These are phyloP conservation scores for Nannobrachium achirus DNA, from an alignment of 2,113 vertebrate species.

Conservation along the genomic window DNA sequence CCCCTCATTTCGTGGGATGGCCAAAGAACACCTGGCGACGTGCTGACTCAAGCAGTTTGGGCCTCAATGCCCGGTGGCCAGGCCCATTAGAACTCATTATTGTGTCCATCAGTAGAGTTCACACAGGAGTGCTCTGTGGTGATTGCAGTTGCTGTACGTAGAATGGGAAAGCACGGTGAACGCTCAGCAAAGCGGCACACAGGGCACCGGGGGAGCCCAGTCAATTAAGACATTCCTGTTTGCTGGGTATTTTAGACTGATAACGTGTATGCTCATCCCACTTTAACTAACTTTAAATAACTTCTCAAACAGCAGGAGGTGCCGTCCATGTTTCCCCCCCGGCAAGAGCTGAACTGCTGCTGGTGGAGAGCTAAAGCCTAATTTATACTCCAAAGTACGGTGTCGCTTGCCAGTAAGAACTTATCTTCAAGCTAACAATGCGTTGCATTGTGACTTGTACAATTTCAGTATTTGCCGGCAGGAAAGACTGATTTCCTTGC, in stretches of 20 bases:
- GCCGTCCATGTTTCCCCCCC: slow-evolving; percentile 2
- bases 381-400: too few species aligned
- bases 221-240: slow-evolving; percentile 14
- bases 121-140: slow-evolving; percentile 6
- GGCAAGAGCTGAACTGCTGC: neutral
- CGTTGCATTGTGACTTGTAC: too few species aligned
- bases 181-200: slow-evolving; percentile 4
- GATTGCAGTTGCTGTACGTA: slow-evolving; percentile 20
- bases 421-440: neutral
- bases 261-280: slow-evolving; percentile 21
- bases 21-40: slow-evolving; percentile 16
- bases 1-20: neutral
- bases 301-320: neutral
- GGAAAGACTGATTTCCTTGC: neutral
- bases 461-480: neutral
- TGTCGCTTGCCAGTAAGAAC: too few species aligned
- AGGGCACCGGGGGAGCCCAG: neutral
- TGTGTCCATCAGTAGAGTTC: slow-evolving; percentile 23
- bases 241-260: slow-evolving; percentile 16
- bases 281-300: slow-evolving; percentile 26
- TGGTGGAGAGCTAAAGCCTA: neutral
- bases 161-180: slow-evolving; percentile 14
- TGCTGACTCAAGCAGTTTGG: slow-evolving; percentile 29
- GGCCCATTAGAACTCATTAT: slow-evolving; percentile 28
- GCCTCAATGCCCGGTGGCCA: slow-evolving; percentile 22